Base-by-base conservation (phyloP, 2,888 invertebrate species). In the Eledone cirrhosa region DNA sequence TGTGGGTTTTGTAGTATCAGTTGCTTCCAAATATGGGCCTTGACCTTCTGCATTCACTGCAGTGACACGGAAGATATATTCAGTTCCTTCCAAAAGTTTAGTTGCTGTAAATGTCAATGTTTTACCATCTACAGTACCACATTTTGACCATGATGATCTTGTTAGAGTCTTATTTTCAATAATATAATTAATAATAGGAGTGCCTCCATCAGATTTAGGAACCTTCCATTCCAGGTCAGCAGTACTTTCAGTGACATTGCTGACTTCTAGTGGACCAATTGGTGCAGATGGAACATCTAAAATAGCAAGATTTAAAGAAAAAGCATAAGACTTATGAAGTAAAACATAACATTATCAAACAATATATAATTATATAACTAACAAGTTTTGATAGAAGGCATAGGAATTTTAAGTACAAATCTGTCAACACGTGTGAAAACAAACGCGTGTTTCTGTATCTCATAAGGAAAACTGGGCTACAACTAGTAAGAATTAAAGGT, bases 1-100 rank as follows among this genome's bases (percentile, higher is more conserved):
- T 63, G 81, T 82, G 31, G 86, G 82, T 41, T 79, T 83, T 22
- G 80, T 81, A n/a, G 83, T 80, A 22, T 80, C 80, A 59, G 78
- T 81, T 47, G 76, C 65, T 65, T 81, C 96, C 76, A 97, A 96
- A 0, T 97, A 95, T 84, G 96, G 96, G 63, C 98, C 96, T 0
- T 95, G 95, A 3, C 98, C 98, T 1, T 97, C 98, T 84, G 95
- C 95, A 92, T 96, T 96, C 31, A 96, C 93, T 16, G 96, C 96
- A 77, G 94, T 92, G 0, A 97, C 96, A 27, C 96, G 93, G 93
- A 97, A 97, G 88, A 95, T 94, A 88, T 97, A 97, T 0, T 94
- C 94, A 92, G 97, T 96, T 79, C 97, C 97, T 80, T 86, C 85
- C 13, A 82, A 80, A 31, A 87, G 82, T 29, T 86, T 82, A 16